phyloP scores from a whole-genome alignment of 2,113 vertebrate genomes.

The Tachycineta bicolor region DNA sequence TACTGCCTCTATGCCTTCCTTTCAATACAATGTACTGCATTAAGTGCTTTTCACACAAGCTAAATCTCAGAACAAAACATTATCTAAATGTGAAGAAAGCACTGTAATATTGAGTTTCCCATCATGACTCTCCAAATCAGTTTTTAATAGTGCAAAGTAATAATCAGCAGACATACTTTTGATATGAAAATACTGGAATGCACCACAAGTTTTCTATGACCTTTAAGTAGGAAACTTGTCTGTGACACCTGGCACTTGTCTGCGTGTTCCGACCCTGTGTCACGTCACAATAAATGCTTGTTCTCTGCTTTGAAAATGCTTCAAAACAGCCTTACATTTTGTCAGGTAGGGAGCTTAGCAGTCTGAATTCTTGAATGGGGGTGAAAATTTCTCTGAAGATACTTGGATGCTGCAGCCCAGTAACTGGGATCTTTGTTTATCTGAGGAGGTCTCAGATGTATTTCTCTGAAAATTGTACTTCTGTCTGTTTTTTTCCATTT shows the following conservation, averaged over 20 bases:
- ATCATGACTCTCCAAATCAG: neutral
- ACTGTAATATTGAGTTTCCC: neutral
- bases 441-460: neutral
- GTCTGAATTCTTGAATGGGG: neutral
- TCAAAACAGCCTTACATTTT: neutral
- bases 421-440: neutral
- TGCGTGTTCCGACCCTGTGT: neutral
- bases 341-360: neutral
- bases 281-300: neutral
- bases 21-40: neutral
- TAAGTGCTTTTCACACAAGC: neutral
- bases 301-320: neutral
- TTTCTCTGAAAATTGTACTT: neutral
- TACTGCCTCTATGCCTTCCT: neutral
- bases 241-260: neutral
- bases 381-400: neutral
- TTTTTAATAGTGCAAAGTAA: neutral
- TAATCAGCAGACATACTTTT: neutral
- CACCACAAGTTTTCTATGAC: neutral
- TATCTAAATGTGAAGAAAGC: neutral
- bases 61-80: neutral
- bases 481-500: neutral
- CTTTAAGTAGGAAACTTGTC: neutral
- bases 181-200: neutral
- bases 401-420: neutral